Evolutionary conservation across 2,113 vertebrate genomes (phyloP), one percentile per base, ranked within the genome.

Genomic region (Sitta europaea): DNA sequence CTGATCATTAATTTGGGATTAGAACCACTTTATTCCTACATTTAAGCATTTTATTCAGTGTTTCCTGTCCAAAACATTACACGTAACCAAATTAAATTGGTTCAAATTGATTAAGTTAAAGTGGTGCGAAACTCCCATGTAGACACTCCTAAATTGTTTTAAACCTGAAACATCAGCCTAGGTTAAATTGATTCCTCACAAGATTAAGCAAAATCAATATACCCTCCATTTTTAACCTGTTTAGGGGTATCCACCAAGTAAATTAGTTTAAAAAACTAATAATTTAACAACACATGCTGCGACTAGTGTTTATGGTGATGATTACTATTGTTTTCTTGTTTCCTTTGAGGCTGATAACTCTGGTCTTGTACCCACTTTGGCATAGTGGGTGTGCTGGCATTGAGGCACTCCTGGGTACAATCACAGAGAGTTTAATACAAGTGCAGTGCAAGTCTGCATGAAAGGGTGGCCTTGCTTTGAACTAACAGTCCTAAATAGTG

Each of bases 131-230:
- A 90, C 59, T 91, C 83, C 79, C 45, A 4, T 78, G 59, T 74
- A 62, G 58, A 93, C 50, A 38, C 38, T 65, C 74, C 79, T 72
- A 83, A 83, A 92, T 73, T 84, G 65, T 77, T 96, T 96, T 77
- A 95, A 90, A 79, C 42, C 71, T 70, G 71, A 70, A 53, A 57
- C 31, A 84, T 77, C 55, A 88, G 31, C n/a, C 35, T 55, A 33
- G 72, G 55, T 88, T 84, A 90, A 93, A 83, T 43, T 86, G 82
- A 70, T 92, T 94, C 45, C 59, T 89, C 65, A 43, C 53, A 88
- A 77, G 86, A 93, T 90, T 88, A 83, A 55, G 22, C 22, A 73
- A 92, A 92, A 96, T 94, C 91, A 94, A 97, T 96, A 67, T 47
- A 86, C 80, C 58, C 74, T 67, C 47, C 68, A 84, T 94, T 88